Evolutionary conservation across 1,140 invertebrate species (phyloP).

Genomic region (Leguminivora glycinivorella): DNA sequence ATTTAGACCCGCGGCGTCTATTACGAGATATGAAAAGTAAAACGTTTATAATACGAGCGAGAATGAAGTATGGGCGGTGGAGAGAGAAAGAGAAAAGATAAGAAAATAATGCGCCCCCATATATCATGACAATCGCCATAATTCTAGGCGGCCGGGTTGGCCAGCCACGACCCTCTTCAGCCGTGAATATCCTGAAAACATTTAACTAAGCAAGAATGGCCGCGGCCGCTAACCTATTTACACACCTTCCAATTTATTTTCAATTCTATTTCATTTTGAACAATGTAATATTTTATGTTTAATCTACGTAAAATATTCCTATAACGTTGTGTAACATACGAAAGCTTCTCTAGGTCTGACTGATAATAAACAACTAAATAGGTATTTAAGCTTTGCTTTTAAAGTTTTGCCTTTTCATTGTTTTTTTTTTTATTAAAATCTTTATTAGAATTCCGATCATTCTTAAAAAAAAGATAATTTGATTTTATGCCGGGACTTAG

Average conservation of each 20-base stretch:
- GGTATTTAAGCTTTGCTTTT: too few relatives aligned
- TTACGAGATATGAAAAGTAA: constrained; percentile 71
- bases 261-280: background rate
- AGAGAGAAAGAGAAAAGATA: constrained; percentile 41
- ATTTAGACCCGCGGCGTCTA: constrained; percentile 52
- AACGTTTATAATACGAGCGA: constrained; percentile 69
- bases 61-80: constrained; percentile 50
- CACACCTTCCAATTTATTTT: constrained; percentile 34
- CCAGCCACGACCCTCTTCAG: constrained; percentile 36
- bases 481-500: background rate
- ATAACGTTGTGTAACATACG: background rate
- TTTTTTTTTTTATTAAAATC: background rate
- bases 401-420: background rate
- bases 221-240: constrained; percentile 32
- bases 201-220: constrained; percentile 37
- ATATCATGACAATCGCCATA: constrained; percentile 41
- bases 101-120: constrained; percentile 42
- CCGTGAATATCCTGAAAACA: constrained; percentile 34
- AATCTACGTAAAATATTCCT: too few relatives aligned
- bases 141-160: constrained; percentile 31
- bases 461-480: too few relatives aligned
- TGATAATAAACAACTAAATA: too few relatives aligned
- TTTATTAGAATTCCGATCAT: too few relatives aligned
- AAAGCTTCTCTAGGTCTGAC: too few relatives aligned
- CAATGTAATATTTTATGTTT: background rate